These are phyloP conservation scores for Cheilosia scutellata DNA, from an alignment of 2,888 invertebrate genomes.

Conservation along the genomic window DNA sequence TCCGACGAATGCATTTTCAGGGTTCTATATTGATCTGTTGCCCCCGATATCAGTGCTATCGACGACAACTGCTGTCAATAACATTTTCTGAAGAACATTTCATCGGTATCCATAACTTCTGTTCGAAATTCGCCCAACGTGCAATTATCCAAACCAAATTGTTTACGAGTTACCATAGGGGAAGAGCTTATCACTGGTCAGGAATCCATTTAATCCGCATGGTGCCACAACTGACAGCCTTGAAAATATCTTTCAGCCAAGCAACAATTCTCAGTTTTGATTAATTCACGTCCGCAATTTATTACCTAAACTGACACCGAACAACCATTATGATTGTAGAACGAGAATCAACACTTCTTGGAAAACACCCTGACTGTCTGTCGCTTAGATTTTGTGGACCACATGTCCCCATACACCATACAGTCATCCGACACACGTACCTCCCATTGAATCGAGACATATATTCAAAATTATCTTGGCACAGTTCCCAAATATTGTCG, in stretches of 20 bases:
- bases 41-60: no score
- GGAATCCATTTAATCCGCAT: constrained; percentile 51
- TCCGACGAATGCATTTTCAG: no score
- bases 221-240: constrained; percentile 45
- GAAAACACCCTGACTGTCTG: constrained; percentile 49
- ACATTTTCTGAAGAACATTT: no score
- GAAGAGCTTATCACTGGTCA: constrained; percentile 7
- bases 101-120: no score
- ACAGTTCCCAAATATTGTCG: constrained; percentile 73
- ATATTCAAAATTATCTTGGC: constrained; percentile 52
- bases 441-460: constrained; percentile 21
- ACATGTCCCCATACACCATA: constrained; percentile 32
- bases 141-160: neutral
- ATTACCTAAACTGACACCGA: constrained; percentile 63
- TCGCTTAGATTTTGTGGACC: constrained; percentile 45
- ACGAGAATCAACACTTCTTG: constrained; percentile 41
- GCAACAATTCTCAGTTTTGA: constrained; percentile 42
- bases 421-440: constrained; percentile 34
- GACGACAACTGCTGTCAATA: no score
- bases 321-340: constrained; percentile 36
- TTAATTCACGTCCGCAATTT: constrained; percentile 71
- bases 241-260: constrained; percentile 37
- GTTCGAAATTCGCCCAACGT: neutral
- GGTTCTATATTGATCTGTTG: no score
- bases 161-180: neutral